Evolutionary conservation across 2,888 invertebrate genomes (phyloP).

Genomic region (Boloria euphrosyne): DNA sequence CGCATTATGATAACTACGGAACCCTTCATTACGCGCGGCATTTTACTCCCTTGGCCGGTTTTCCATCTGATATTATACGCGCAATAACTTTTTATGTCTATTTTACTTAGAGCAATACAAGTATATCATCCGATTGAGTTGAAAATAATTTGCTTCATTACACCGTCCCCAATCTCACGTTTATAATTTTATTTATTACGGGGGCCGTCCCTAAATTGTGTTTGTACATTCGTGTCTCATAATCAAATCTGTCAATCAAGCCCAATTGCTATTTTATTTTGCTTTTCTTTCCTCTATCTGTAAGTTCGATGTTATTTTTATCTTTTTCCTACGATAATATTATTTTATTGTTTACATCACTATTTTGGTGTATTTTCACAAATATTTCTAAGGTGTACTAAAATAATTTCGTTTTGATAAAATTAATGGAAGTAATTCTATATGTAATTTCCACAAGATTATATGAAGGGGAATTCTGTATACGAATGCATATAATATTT

Average conservation of each 20-base stretch:
- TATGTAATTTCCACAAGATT: too few relatives aligned
- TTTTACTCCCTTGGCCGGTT: too few relatives aligned
- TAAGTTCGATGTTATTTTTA: slow-evolving; percentile 1
- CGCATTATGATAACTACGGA: too few relatives aligned
- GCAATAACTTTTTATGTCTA: too few relatives aligned
- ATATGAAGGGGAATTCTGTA: too few relatives aligned
- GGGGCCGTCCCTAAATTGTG: slow-evolving; percentile 16
- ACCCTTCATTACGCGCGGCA: too few relatives aligned
- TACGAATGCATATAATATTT: too few relatives aligned
- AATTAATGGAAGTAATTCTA: too few relatives aligned
- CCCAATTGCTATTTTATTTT: slow-evolving; percentile 21
- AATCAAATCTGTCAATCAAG: slow-evolving; percentile 24
- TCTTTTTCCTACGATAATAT: not conserved
- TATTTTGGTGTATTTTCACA: not conserved
- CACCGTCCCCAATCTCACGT: slow-evolving; percentile 11
- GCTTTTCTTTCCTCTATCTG: slow-evolving; percentile 8
- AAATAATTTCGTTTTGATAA: too few relatives aligned
- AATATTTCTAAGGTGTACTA: too few relatives aligned
- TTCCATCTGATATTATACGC: too few relatives aligned
- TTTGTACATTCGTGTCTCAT: slow-evolving; percentile 24
- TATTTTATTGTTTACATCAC: not conserved
- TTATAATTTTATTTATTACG: slow-evolving; percentile 25
- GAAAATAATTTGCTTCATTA: slow-evolving; percentile 11
- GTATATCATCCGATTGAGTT: slow-evolving; percentile 2
- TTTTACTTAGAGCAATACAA: not conserved